These are phyloP conservation scores for Lepus townsendii DNA, from an alignment of 2,797 vertebrate species.

Conservation along the genomic window DNA sequence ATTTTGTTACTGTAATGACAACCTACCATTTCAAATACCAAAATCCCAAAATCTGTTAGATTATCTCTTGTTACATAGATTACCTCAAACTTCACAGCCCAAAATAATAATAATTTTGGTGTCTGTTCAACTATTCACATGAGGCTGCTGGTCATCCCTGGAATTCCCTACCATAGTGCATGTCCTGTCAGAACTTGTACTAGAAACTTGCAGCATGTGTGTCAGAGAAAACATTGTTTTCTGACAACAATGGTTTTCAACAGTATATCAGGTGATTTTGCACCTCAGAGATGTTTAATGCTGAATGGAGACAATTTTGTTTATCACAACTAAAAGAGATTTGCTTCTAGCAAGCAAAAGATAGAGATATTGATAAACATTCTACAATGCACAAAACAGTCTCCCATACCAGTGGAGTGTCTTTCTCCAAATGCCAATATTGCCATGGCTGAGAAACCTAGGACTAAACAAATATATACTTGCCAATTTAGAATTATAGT, in stretches of 20 bases:
- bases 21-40: no score
- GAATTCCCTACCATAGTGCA: not conserved
- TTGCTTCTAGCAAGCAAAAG: not conserved
- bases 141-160: not conserved
- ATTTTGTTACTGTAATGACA: no score
- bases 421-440: not conserved
- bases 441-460: not conserved
- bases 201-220: not conserved
- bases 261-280: fast-evolving
- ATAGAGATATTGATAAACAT: not conserved
- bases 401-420: not conserved
- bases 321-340: not conserved
- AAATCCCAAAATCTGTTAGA: no score
- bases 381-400: not conserved
- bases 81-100: no score
- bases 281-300: not conserved
- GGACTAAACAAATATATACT: not conserved
- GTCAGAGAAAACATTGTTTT: not conserved
- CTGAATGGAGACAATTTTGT: not conserved
- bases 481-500: not conserved
- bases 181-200: not conserved
- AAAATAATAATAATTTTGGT: no score
- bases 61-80: no score
- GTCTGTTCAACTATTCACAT: not conserved
- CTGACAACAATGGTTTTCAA: not conserved